Conservation (phyloP, 2,113 vertebrate species). For the Alectura lathami region DNA sequence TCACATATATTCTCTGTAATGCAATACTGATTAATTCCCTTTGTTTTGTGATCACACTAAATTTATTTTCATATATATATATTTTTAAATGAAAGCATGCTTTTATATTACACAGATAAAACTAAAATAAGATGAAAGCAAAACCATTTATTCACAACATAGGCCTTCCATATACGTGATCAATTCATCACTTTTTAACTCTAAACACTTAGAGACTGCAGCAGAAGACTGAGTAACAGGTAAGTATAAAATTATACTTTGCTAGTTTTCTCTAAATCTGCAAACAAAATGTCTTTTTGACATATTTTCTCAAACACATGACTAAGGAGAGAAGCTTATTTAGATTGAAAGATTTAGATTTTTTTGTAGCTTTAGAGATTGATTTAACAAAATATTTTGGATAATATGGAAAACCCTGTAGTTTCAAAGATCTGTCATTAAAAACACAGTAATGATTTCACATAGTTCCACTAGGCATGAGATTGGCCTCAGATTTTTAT, state of each 20-base stretch:
- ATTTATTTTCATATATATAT: not conserved
- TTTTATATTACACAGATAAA: not conserved
- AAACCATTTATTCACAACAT: not conserved
- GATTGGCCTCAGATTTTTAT: not conserved
- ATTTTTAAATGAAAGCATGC: not conserved
- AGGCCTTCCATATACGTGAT: not conserved
- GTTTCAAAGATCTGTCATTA: not conserved
- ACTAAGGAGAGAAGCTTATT: not conserved
- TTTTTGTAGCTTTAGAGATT: not conserved
- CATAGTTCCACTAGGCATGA: not conserved
- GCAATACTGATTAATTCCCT: not conserved
- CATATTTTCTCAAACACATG: not conserved
- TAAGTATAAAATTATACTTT: not conserved
- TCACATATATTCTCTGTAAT: not conserved
- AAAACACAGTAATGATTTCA: not conserved
- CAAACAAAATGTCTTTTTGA: not conserved
- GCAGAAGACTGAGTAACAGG: not conserved
- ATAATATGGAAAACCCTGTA: not conserved
- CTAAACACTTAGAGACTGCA: not conserved
- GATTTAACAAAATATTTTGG: not conserved
- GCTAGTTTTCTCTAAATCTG: not conserved
- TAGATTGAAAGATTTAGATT: not conserved
- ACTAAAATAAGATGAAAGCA: not conserved
- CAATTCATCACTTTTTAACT: not conserved
- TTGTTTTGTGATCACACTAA: not conserved